Evolutionary conservation across 2,797 vertebrate species (phyloP), one percentile per base, ranked within the genome.

Genomic region (Dryobates pubescens): DNA sequence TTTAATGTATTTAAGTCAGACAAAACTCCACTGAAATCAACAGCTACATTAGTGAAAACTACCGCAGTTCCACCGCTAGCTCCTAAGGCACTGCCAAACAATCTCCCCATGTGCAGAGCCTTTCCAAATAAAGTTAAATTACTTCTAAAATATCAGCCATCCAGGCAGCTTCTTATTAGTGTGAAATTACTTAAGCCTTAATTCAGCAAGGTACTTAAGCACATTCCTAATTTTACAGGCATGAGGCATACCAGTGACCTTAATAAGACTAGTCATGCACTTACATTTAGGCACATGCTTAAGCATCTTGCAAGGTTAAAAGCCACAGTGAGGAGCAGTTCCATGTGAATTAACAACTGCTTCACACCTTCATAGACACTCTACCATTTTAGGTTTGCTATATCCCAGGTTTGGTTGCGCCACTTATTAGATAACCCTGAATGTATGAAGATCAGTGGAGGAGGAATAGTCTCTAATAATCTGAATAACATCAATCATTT

Each of bases 131-230:
- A 90, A 92, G 79, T 62, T 67, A 83, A 92, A 84, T 76, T 71
- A 38, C 68, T 92, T 93, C 72, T 91, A 92, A 93, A 84, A 68
- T 79, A 87, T 51, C 87, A 79, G 85, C 87, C 88, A 70, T 41
- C 65, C 74, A 49, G 13, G 71, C 68, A 88, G 83, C 80, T 89
- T 70, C 81, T 64, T 86, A 73, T 74, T 87, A 86, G 58, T 62
- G 77, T 88, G 89, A 94, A 94, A 96, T 92, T 81, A 92, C 68
- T 79, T 91, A 89, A 89, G 69, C 89, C 89, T 92, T 83, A 91
- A 83, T 95, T 95, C 87, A 94, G 85, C 41, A 79, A 93, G 77
- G 77, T 86, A 53, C 87, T 94, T 86, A 64, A 89, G 85, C 80
- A 68, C 85, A 74, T 84, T 86, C 80, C 78, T 80, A 51, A 88